Percentiles rank a stretch among this genome's conserved stretches.
Evolutionary conservation across 1,140 invertebrate genomes (phyloP).

Genomic region (Brachionus koreanus): DNA sequence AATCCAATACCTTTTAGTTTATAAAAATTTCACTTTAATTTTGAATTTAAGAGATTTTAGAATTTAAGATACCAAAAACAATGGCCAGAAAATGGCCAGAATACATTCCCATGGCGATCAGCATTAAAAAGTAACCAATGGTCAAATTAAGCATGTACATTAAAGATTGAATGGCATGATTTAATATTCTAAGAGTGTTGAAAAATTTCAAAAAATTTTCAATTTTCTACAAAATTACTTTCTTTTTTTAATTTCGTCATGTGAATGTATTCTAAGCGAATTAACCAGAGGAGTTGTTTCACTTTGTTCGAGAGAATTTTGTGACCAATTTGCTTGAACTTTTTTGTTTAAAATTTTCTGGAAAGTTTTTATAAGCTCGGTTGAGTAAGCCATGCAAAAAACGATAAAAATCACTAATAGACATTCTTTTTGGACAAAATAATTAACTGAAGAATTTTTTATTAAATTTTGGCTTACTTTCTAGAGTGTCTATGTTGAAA

Average conservation of each 20-base stretch:
- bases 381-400: constrained; percentile 25
- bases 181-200: neutral
- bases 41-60: neutral
- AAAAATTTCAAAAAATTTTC: neutral
- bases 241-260: constrained; percentile 24
- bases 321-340: neutral
- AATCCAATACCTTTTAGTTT: neutral
- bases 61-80: neutral
- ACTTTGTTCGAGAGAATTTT: neutral
- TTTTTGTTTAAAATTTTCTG: constrained; percentile 21
- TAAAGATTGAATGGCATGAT: constrained; percentile 25
- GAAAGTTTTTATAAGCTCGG: neutral
- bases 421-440: constrained; percentile 11
- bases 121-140: constrained; percentile 38
- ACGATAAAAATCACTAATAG: constrained; percentile 10
- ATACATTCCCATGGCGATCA: constrained; percentile 22
- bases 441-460: neutral
- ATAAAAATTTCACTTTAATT: neutral
- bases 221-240: neutral
- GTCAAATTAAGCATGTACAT: constrained; percentile 41
- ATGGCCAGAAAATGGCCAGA: constrained; percentile 42
- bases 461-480: neutral
- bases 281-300: constrained; percentile 15
- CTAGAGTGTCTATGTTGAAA: constrained; percentile 26
- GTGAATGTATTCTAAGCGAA: neutral